Evolutionary conservation across 1,140 invertebrate species (phyloP).

Genomic region (Ostrea edulis): DNA sequence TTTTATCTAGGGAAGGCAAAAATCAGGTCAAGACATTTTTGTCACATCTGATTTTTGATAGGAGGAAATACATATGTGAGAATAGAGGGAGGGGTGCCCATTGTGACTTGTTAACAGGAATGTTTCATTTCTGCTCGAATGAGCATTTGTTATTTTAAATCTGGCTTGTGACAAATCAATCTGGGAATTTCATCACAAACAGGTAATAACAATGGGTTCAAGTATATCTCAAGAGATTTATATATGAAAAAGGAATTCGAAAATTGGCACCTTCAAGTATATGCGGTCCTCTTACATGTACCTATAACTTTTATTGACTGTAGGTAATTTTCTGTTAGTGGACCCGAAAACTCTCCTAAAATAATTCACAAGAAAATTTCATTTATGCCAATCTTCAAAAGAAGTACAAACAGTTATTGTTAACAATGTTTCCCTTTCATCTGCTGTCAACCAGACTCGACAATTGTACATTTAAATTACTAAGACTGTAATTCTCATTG

Average conservation of each 20-base stretch:
- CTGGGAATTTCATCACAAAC: not conserved
- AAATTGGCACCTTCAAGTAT: not conserved
- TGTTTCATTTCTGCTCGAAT: not conserved
- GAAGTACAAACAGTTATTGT: slow-evolving; percentile 19
- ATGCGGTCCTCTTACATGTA: not conserved
- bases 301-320: not conserved
- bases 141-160: not conserved
- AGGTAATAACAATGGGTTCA: not conserved
- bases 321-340: not conserved
- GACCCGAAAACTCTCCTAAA: not conserved
- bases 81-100: not conserved
- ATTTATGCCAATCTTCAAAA: slow-evolving; percentile 25
- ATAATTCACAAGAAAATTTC: slow-evolving; percentile 11
- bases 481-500: slow-evolving; percentile 31
- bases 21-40: slow-evolving; percentile 30
- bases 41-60: not conserved
- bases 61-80: not conserved
- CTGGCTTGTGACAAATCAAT: not conserved
- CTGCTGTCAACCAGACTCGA: slow-evolving; percentile 18
- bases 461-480: slow-evolving; percentile 31
- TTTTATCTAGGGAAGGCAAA: not conserved
- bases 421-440: slow-evolving; percentile 12
- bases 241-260: not conserved
- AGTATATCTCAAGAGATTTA: not conserved
- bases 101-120: not conserved